Evolutionary conservation across 2,888 invertebrate genomes (phyloP).

Genomic region (Diaprepes abbreviatus): DNA sequence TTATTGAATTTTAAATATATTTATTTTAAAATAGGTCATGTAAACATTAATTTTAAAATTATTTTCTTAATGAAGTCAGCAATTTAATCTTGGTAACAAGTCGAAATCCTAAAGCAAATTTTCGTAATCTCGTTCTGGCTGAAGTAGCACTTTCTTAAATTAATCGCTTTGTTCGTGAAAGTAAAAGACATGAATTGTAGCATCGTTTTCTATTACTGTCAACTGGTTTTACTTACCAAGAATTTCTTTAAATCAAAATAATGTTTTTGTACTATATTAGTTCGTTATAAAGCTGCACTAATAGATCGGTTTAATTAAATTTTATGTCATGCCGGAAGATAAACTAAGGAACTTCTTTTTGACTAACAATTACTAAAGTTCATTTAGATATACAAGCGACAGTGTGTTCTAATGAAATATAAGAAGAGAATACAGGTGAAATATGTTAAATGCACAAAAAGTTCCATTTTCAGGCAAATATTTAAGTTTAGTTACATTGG

Average conservation of each 20-base stretch:
- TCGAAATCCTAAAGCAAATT: conserved; percentile 10
- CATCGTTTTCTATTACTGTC: conserved; percentile 22
- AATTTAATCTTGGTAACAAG: conserved; percentile 1
- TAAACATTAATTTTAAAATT: conserved; percentile 9
- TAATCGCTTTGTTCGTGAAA: conserved; percentile 24
- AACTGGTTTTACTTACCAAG: neutral
- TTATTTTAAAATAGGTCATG: neutral
- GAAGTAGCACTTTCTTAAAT: conserved; percentile 16
- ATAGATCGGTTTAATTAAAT: neutral
- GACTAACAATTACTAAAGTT: no score
- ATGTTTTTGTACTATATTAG: neutral
- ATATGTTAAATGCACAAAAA: no score
- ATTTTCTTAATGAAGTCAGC: neutral
- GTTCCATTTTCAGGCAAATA: no score
- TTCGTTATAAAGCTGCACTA: neutral
- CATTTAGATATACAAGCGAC: no score
- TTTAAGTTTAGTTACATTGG: no score
- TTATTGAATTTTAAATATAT: neutral
- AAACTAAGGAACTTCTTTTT: no score
- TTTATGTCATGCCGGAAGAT: no score
- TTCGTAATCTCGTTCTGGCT: conserved; percentile 8
- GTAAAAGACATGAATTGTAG: conserved; percentile 19
- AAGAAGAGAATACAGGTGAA: no score
- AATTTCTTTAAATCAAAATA: conserved; percentile 13
- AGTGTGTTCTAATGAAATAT: no score